phyloP scores from a whole-genome alignment of 2,888 invertebrate genomes.

The Julus scanicus region DNA sequence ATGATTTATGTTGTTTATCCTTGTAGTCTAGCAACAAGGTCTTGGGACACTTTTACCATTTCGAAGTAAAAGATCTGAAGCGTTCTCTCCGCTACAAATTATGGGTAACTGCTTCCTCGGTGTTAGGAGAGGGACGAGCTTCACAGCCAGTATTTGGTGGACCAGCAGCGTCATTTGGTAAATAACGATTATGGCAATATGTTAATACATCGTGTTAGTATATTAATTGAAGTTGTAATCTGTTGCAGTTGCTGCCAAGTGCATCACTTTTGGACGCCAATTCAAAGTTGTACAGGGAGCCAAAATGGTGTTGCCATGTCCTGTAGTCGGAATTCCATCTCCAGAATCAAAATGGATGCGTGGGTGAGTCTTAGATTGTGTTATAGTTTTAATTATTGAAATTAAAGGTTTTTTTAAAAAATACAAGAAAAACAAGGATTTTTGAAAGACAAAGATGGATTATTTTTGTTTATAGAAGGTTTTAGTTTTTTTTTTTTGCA shows the following conservation, averaged over 20 bases:
- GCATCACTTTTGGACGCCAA: slow-evolving; percentile 51
- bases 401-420: no score
- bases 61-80: slow-evolving; percentile 62
- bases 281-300: slow-evolving; percentile 50
- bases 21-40: slow-evolving; percentile 55
- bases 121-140: slow-evolving; percentile 65
- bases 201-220: not conserved
- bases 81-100: slow-evolving; percentile 64
- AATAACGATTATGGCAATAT: not conserved
- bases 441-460: no score
- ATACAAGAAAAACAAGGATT: no score
- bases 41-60: slow-evolving; percentile 58
- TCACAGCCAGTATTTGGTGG: slow-evolving; percentile 60
- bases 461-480: no score
- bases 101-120: slow-evolving; percentile 65
- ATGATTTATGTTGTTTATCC: not conserved
- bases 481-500: no score
- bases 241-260: slow-evolving; percentile 54
- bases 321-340: slow-evolving; percentile 52
- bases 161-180: slow-evolving; percentile 53
- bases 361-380: slow-evolving; percentile 34
- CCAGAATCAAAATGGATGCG: slow-evolving; percentile 51
- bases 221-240: not conserved
- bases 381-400: not conserved
- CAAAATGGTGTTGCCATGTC: slow-evolving; percentile 53